phyloP scores from a whole-genome alignment of 2,113 vertebrate species.

The Spizaetus ornatus region DNA sequence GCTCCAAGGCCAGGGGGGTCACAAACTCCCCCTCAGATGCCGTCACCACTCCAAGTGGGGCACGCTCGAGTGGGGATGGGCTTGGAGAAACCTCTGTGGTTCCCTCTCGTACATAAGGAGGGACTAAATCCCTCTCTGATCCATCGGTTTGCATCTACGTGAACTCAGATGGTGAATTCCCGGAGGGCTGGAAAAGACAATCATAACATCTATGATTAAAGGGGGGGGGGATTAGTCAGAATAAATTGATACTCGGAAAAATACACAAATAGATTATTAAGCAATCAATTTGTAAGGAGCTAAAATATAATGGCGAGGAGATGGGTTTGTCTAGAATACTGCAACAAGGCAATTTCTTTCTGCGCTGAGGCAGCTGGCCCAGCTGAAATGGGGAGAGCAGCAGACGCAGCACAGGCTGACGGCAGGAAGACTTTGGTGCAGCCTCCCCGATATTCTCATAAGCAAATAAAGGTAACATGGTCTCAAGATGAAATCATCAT shows the following conservation, averaged over 20 bases:
- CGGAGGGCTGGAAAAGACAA: not conserved
- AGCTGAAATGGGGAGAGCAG: accelerated
- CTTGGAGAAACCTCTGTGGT: not conserved
- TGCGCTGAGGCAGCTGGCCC: accelerated
- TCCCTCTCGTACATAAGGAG: accelerated
- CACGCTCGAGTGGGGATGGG: accelerated
- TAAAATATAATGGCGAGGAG: accelerated
- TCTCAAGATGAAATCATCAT: not conserved
- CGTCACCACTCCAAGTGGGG: not conserved
- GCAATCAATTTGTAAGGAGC: not conserved
- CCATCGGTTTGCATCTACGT: not conserved
- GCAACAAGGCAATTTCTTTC: not conserved
- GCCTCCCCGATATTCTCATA: not conserved
- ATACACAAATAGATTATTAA: not conserved
- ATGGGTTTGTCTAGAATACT: not conserved
- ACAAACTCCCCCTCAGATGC: not conserved
- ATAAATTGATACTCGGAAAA: not conserved
- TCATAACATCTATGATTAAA: not conserved
- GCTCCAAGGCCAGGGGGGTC: not conserved
- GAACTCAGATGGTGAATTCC: not conserved
- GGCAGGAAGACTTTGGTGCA: not conserved
- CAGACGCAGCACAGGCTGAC: accelerated
- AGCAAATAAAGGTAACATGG: not conserved
- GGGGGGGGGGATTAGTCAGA: not conserved
- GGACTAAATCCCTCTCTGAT: not conserved